A percentile compares a stretch with the other conserved stretches of the same genome.
Conservation (phyloP, 2,888 invertebrate genomes). For the Ceriagrion tenellum region DNA sequence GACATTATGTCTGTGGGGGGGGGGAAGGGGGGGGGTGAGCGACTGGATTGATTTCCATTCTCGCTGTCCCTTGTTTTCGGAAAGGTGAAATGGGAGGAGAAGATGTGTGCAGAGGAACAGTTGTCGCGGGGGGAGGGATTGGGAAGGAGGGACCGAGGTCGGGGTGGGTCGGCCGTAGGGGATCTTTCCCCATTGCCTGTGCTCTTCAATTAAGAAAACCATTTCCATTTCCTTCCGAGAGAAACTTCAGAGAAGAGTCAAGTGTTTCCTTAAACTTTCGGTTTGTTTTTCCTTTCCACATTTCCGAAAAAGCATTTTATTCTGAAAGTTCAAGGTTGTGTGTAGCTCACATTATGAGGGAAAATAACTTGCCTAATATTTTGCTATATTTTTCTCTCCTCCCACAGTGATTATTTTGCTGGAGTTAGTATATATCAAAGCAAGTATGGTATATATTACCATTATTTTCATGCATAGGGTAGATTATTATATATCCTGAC, state of each 20-base stretch:
- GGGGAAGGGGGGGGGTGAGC: too few relatives aligned
- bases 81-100: not conserved
- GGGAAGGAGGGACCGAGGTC: not conserved
- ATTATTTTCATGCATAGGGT: too few relatives aligned
- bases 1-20: too few relatives aligned
- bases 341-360: not conserved
- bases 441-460: too few relatives aligned
- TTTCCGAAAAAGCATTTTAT: not conserved
- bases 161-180: not conserved
- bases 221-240: not conserved
- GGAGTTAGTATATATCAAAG: too few relatives aligned
- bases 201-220: not conserved
- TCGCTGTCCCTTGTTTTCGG: not conserved
- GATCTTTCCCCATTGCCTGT: not conserved
- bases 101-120: not conserved
- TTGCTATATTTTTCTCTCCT: too few relatives aligned
- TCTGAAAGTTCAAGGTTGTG: not conserved
- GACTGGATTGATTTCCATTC: too few relatives aligned
- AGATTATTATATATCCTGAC: too few relatives aligned
- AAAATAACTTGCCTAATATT: not conserved
- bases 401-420: too few relatives aligned
- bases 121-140: not conserved
- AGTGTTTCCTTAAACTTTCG: not conserved
- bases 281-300: not conserved
- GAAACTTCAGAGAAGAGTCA: not conserved